Evolutionary conservation across 1,140 invertebrate species (phyloP), one percentile per base, ranked within the genome.

Genomic region (Drosophila athabasca): DNA sequence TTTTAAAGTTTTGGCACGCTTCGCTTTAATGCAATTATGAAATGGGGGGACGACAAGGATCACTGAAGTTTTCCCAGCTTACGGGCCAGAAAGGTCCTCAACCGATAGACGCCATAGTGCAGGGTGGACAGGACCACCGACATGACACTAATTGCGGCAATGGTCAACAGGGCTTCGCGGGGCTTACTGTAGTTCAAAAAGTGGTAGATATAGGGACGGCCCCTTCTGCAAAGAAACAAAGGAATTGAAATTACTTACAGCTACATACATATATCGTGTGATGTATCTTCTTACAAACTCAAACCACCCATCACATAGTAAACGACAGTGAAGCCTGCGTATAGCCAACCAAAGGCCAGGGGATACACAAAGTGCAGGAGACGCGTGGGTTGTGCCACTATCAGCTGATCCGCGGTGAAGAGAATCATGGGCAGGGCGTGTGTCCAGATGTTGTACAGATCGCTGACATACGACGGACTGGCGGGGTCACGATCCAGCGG

Each of bases 241-340:
- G 13, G 41, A 51, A 2, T 0, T 9, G 6, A 5, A 4, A 19
- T 17, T 3, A 35, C 39, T 31, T 35, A 26, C 1, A 4, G 44
- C 7, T 2, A 50, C 7, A 5, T 2, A 50, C 7, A 5, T 8
- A 19, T 19, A 19, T 17, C 5, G 4, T 44, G 5, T 1, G n/a
- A 13, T 4, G 1, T 19, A 13, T n/a, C 6, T 19, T 1, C 90
- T 70, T 92, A 94, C 93, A 92, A 93, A 76, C 94, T 93, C 1
- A 93, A 92, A 24, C 96, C 96, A 17, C 96, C 96, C 15, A 93
- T 92, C 0, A 88, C 29, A 85, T 94, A 96, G 84, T 96, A 97
- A 15, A 95, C 90, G 1, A 94, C 60, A 2, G 93, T 94, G 85
- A 97, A 97, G 8, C 94, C 44, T 0, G 94, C 58, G 79, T 97